These are phyloP conservation scores for Atopsyche davidsoni DNA, from an alignment of 1,140 invertebrate genomes.

Conservation along the genomic window DNA sequence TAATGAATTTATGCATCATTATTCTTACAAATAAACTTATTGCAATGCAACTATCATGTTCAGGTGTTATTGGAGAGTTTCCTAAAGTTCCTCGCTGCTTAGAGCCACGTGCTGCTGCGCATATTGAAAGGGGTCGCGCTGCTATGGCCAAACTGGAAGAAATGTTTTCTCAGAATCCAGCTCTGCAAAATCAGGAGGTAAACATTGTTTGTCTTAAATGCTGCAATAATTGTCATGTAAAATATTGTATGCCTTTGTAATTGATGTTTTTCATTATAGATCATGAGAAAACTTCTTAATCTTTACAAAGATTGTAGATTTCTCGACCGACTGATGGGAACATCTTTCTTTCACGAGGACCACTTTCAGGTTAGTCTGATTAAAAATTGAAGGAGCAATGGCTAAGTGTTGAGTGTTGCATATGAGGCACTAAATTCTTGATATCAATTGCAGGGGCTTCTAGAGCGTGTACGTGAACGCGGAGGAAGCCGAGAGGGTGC, in stretches of 20 bases:
- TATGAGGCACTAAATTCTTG: neutral
- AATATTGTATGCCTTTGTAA: neutral
- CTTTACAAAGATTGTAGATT: slow-evolving; percentile 83
- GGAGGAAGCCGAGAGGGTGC: slow-evolving; percentile 29
- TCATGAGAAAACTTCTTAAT: slow-evolving; percentile 69
- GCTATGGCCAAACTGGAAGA: slow-evolving; percentile 69
- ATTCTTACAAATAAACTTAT: neutral
- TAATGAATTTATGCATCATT: neutral
- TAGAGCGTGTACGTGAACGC: slow-evolving; percentile 44
- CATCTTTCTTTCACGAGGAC: slow-evolving; percentile 77
- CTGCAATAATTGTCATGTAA: neutral
- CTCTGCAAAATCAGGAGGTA: slow-evolving; percentile 64
- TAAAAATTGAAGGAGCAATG: neutral
- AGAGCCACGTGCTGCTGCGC: slow-evolving; percentile 61
- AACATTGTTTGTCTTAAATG: slow-evolving; percentile 2
- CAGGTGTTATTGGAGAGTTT: slow-evolving; percentile 41
- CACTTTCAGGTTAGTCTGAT: slow-evolving; percentile 54
- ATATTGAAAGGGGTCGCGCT: slow-evolving; percentile 67
- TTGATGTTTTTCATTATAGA: slow-evolving; percentile 39
- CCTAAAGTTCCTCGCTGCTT: slow-evolving; percentile 38
- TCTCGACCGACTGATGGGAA: slow-evolving; percentile 77
- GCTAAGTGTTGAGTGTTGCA: neutral
- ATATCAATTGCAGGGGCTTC: slow-evolving; percentile 34
- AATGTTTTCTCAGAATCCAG: slow-evolving; percentile 67
- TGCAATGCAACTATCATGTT: neutral